Evolutionary conservation across 2,888 invertebrate species (phyloP).

Genomic region (Protodeltote pygarga): DNA sequence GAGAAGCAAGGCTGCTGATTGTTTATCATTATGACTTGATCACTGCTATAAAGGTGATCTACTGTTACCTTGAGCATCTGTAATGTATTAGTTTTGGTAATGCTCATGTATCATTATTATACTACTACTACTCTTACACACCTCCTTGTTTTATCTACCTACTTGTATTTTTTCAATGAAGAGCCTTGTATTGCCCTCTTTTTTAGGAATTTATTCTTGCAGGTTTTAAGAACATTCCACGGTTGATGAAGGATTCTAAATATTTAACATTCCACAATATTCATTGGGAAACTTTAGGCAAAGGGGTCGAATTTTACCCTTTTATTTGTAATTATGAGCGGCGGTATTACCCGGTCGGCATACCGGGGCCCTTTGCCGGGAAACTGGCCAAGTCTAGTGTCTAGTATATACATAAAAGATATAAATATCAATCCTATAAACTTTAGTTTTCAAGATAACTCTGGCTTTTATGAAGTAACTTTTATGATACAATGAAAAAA

Average conservation of each 20-base stretch:
- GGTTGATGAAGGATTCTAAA: neutral
- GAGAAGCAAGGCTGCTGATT: constrained; percentile 19
- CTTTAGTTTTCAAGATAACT: too few species aligned
- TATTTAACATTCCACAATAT: constrained; percentile 16
- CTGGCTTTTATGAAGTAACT: too few species aligned
- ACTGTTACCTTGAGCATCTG: constrained; percentile 19
- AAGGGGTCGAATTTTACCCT: constrained; percentile 10
- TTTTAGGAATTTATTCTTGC: constrained; percentile 1
- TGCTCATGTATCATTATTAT: constrained; percentile 1
- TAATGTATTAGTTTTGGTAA: constrained; percentile 14
- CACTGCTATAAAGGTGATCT: constrained; percentile 28
- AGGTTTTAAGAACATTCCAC: constrained; percentile 8
- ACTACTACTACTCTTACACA: too few species aligned
- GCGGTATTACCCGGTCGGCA: constrained; percentile 9
- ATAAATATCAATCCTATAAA: too few species aligned
- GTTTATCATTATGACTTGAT: constrained; percentile 23
- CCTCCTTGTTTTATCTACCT: too few species aligned
- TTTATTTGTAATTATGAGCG: constrained; percentile 19
- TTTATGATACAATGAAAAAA: too few species aligned
- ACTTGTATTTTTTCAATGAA: too few species aligned
- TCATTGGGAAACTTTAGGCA: constrained; percentile 3
- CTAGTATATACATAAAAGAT: too few species aligned
- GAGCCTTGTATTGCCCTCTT: too few species aligned
- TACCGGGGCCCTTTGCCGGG: neutral
- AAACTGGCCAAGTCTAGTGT: neutral